Evolutionary conservation across 2,888 invertebrate genomes (phyloP).

Genomic region (Macaria liturata): DNA sequence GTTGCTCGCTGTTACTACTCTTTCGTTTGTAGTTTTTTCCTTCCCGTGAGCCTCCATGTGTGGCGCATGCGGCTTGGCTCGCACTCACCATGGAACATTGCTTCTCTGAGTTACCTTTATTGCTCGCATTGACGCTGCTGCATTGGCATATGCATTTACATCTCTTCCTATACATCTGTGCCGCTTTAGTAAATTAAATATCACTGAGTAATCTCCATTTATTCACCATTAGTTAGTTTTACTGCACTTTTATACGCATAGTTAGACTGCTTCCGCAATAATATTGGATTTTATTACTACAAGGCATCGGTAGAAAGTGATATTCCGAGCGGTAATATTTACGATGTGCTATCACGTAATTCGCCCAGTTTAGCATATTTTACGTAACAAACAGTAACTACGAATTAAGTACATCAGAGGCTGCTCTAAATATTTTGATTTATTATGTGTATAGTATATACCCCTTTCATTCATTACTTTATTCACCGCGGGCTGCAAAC

Average conservation of each 20-base stretch:
- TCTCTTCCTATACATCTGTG: conserved; percentile 4
- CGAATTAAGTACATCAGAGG: conserved; percentile 4
- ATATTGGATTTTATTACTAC: conserved; percentile 37
- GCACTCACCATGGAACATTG: conserved; percentile 30
- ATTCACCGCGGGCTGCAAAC: too few species aligned
- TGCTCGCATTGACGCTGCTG: conserved; percentile 15
- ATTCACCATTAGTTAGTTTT: conserved; percentile 41
- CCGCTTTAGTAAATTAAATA: conserved; percentile 6
- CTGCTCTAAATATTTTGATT: conserved; percentile 8
- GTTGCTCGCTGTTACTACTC: conserved; percentile 52
- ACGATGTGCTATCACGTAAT: conserved; percentile 22
- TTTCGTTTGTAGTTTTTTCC: conserved; percentile 49
- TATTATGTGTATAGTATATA: not conserved
- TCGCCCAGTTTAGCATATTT: conserved; percentile 14
- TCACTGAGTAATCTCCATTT: conserved; percentile 16
- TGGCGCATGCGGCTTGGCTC: conserved; percentile 16
- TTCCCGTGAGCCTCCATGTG: conserved; percentile 28
- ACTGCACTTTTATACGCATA: conserved; percentile 41
- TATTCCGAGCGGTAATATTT: conserved; percentile 33
- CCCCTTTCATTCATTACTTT: conserved; percentile 4
- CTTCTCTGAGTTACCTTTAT: conserved; percentile 28
- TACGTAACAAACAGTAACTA: conserved; percentile 15
- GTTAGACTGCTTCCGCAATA: conserved; percentile 42
- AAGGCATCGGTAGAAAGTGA: conserved; percentile 46
- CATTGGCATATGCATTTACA: conserved; percentile 5